Evolutionary conservation across 2,113 vertebrate genomes (phyloP).

Genomic region (Clarias magur): DNA sequence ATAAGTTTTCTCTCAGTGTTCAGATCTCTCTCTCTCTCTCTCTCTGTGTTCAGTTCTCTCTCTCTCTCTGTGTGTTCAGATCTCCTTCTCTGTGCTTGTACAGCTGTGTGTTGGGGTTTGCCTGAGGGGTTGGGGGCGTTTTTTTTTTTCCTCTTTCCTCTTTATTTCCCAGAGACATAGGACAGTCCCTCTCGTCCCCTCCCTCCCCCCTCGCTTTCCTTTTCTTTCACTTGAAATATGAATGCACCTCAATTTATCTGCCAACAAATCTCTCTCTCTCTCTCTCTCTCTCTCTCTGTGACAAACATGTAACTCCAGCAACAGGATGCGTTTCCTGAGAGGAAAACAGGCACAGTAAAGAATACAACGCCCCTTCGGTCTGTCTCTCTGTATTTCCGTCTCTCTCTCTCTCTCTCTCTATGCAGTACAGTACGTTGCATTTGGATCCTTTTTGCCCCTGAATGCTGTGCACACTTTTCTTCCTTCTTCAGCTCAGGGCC

Average conservation of each 20-base stretch:
- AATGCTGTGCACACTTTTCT: constrained; percentile 38
- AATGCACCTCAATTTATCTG: constrained; percentile 1
- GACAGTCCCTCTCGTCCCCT: background rate
- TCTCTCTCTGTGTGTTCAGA: background rate
- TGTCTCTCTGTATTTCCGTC: constrained; percentile 48
- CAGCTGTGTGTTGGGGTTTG: constrained; percentile 36
- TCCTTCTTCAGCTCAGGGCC: constrained; percentile 57
- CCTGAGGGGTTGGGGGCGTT: constrained; percentile 36
- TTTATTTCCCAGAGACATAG: constrained; percentile 22
- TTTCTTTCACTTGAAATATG: constrained; percentile 4
- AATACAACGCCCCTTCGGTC: constrained; percentile 69
- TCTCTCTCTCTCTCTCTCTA: constrained; percentile 29
- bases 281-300: constrained; percentile 51
- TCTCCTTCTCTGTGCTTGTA: constrained; percentile 10
- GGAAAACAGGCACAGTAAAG: constrained; percentile 80
- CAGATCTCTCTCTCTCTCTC: constrained; percentile 15
- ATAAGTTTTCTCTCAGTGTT: background rate
- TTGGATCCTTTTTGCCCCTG: constrained; percentile 23
- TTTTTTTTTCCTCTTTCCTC: background rate
- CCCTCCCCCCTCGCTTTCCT: constrained; percentile 43
- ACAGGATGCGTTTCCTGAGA: constrained; percentile 98
- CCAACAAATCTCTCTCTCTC: constrained; percentile 7
- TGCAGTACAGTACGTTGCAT: background rate
- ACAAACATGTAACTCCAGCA: constrained; percentile 78
- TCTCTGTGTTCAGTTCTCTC: background rate